phyloP scores from a whole-genome alignment of 2,888 invertebrate genomes.

The Drosophila mimica region DNA sequence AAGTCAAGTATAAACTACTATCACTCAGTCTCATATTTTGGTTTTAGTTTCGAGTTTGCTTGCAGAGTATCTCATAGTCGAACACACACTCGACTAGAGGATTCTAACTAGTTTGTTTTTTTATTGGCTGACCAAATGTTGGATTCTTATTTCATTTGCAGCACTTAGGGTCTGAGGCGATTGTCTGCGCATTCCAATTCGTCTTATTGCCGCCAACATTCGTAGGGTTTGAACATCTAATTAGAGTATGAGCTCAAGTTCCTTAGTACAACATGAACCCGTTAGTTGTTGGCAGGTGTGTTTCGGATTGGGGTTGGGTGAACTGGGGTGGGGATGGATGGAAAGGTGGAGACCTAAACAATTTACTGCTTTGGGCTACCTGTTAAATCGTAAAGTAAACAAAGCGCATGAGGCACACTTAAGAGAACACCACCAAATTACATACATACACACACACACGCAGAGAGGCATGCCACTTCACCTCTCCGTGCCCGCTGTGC shows the following conservation, averaged over 20 bases:
- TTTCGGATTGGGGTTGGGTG: neutral
- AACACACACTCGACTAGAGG: neutral
- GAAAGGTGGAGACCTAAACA: constrained; percentile 2
- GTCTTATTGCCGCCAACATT: neutral
- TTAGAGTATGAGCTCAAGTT: constrained; percentile 49
- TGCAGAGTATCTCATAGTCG: neutral
- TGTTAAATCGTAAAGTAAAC: constrained; percentile 74
- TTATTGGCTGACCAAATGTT: constrained; percentile 15
- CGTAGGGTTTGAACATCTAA: constrained; percentile 48
- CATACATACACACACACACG: constrained; percentile 31
- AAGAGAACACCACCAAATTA: constrained; percentile 59
- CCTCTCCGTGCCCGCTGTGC: constrained; percentile 16
- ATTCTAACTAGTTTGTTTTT: neutral
- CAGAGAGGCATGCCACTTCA: neutral
- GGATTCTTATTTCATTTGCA: constrained; percentile 32
- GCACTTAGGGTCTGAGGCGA: constrained; percentile 31
- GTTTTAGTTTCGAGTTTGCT: neutral
- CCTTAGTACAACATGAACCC: constrained; percentile 34
- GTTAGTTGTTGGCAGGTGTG: constrained; percentile 27
- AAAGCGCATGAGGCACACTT: constrained; percentile 64
- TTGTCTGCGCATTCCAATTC: constrained; percentile 26
- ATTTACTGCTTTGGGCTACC: constrained; percentile 66
- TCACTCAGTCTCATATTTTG: neutral
- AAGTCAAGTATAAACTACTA: neutral
- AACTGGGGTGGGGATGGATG: neutral